Evolutionary conservation across 2,888 invertebrate species (phyloP).

Genomic region (Anthophora plumipes): DNA sequence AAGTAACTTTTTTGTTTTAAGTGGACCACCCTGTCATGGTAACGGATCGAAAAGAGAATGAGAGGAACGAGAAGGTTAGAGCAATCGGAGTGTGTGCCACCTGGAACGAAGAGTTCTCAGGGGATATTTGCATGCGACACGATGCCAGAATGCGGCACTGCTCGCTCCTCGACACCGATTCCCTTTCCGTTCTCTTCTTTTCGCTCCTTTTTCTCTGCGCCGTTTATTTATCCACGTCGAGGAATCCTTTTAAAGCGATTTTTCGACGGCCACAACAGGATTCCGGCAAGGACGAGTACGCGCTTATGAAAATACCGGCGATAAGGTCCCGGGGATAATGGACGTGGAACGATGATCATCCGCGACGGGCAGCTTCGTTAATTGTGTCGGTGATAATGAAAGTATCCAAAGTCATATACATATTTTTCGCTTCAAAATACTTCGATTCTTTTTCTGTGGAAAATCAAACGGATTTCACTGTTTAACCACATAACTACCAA

Average conservation of each 20-base stretch:
- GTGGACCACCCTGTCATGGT: conserved; percentile 42
- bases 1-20: conserved; percentile 21
- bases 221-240: conserved; percentile 45
- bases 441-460: too few species aligned
- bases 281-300: conserved; percentile 39
- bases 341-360: conserved; percentile 54
- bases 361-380: conserved; percentile 64
- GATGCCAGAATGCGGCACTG: conserved; percentile 72
- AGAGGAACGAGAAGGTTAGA: conserved; percentile 24
- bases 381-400: conserved; percentile 10
- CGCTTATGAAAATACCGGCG: conserved; percentile 54
- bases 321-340: conserved; percentile 44
- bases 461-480: too few species aligned
- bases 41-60: not conserved
- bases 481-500: too few species aligned
- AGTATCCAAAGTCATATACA: too few species aligned
- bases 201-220: conserved; percentile 31
- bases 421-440: too few species aligned
- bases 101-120: conserved; percentile 58
- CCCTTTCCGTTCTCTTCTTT: conserved; percentile 50
- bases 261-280: conserved; percentile 36
- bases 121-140: conserved; percentile 73
- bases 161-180: conserved; percentile 65
- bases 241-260: conserved; percentile 54
- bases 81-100: conserved; percentile 53